Conservation (phyloP, 2,888 invertebrate genomes). For the Rhopalosiphum nymphaeae region DNA sequence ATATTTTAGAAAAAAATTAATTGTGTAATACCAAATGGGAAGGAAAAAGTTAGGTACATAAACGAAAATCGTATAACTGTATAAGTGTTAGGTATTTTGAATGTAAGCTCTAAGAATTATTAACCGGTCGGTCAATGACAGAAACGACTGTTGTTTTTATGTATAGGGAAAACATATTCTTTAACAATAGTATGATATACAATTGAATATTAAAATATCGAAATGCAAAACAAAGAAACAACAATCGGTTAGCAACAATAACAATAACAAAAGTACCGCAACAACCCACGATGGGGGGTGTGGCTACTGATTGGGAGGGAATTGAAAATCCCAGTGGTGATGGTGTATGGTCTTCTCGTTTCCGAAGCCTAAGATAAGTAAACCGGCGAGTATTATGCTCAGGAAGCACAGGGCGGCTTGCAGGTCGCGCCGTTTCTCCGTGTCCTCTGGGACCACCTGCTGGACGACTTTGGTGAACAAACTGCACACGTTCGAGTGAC, state of each 20-base stretch:
- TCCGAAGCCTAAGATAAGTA: constrained; percentile 82
- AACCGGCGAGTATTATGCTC: constrained; percentile 82
- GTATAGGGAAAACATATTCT: neutral
- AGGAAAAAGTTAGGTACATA: neutral
- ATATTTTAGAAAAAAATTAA: neutral
- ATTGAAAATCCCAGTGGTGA: constrained; percentile 90
- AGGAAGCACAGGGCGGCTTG: constrained; percentile 84
- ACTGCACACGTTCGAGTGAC: constrained; percentile 72
- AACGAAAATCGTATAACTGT: neutral
- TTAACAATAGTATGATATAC: neutral
- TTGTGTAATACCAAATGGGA: neutral
- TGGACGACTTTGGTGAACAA: constrained; percentile 76
- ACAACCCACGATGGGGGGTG: neutral
- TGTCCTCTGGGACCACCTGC: constrained; percentile 73
- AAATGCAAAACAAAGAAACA: constrained; percentile 39
- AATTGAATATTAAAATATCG: constrained; percentile 4
- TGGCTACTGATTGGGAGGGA: constrained; percentile 75
- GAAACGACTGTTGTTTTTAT: neutral
- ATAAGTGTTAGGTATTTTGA: neutral
- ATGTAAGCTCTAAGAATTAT: neutral
- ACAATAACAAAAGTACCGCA: neutral
- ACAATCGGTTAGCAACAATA: neutral
- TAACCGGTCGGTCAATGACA: neutral
- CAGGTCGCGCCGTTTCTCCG: constrained; percentile 76
- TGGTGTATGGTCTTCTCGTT: constrained; percentile 79